Base-by-base conservation (phyloP, 1,140 invertebrate species). In the Drosophila yakuba region DNA sequence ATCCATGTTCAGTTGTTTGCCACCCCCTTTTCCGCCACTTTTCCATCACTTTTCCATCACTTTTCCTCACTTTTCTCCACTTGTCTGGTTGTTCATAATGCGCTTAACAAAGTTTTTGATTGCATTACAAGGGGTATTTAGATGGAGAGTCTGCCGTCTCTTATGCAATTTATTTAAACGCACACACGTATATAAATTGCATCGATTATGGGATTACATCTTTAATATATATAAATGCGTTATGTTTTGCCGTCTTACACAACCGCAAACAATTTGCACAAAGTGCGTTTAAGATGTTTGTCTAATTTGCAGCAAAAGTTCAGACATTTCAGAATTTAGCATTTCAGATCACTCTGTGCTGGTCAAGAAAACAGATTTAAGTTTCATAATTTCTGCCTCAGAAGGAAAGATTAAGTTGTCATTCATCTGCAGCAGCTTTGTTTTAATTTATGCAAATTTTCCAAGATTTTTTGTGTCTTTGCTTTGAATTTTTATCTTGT, bases 51-150 rank as follows among this genome's bases (percentile, higher is more conserved):
- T 25, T 25, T 5, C 25, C 25, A 25, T 25, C 25, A 25, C 25
- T 20, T n/a, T 32, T 36, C 55, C 32, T 20, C 43, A 56, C 62
- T 51, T 61, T 67, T 50, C 72, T 36, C 3, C 60, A 51, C 62
- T 36, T 32, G 15, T 39, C 60, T 45, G 39, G 15, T 17, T 12
- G 50, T 36, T 47, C 15, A 76, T 86, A 86, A 86, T 86, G 79
- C 78, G 82, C 83, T 86, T 88, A 88, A 67, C 78, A 82, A 86
- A 88, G 56, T 86, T 86, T 82, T 73, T 79, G 78, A 80, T 85
- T 67, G 61, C 69, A 77, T 84, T 85, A 85, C 81, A 72, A 73
- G 52, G 78, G 72, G 84, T 76, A 84, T 67, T 78, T 56, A 39
- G 43, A 56, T 54, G 44, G 38, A 41, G 45, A 56, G 43, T 38